Base-by-base conservation (phyloP, 2,797 vertebrate species). In the Hybognathus amarus region DNA sequence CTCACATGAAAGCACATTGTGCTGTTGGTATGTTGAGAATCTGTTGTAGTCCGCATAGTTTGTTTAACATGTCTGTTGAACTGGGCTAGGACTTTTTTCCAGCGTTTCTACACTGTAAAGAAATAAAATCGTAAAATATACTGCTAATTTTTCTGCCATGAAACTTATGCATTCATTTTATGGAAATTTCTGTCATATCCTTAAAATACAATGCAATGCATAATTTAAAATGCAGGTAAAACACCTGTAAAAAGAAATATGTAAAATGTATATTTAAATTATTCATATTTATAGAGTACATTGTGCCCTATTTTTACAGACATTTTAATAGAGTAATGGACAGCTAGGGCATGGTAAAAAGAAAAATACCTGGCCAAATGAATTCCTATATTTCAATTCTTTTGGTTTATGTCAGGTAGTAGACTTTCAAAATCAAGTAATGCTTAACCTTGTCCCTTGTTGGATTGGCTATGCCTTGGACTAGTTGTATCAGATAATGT, bases 401-500 rank as follows among this genome's bases (percentile, higher is more conserved):
- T 33, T n/a, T 56, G 45, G 15, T 33, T 73, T 15, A 30, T 36
- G 27, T 64, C 56, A 64, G 20, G 17, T 30, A 40, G 17, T 30
- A 27, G n/a, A 77, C n/a, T 15, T 77, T 76, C 17, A 40, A 77
- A 77, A 78, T 47, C 40, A 22, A 1, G 45, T 17, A 20, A 68
- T 68, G 22, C 2, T 74, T 36, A n/a, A 13, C 69, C 13, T 47
- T 66, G 38, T 66, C 59, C 42, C 9, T 4, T 11, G 47, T 54
- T 54, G 12, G 56, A 63, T 27, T 59, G 40, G 54, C 22, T 10
- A 2, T 61, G 27, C 56, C 22, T 42, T 64, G 45, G 52, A 50
- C 59, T 69, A 54, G 30, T 64, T 70, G 61, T 66, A 22, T 84
- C 36, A 81, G 61, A 88, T 89, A 91, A 90, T 84, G 85, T 68